Percentiles rank a stretch among this genome's conserved stretches.
phyloP scores from a whole-genome alignment of 2,797 vertebrate genomes.

The Diplodus sargus region DNA sequence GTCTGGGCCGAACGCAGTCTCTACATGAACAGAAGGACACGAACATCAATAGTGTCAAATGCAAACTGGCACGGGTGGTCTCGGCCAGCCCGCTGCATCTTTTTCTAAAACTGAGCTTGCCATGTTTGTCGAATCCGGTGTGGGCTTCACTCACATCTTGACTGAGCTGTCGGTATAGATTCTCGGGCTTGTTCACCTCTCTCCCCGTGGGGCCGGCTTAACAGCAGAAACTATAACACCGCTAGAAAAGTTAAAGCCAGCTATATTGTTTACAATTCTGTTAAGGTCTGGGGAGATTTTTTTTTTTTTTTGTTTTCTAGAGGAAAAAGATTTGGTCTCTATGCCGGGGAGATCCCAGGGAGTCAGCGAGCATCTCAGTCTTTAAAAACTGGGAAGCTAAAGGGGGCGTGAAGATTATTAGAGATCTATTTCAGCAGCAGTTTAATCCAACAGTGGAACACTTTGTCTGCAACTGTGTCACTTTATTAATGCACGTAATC shows the following conservation, averaged over 20 bases:
- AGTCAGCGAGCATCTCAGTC: neutral
- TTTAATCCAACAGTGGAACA: neutral
- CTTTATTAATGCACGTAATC: neutral
- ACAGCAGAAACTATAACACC: neutral
- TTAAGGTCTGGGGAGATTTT: neutral
- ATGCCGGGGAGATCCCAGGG: neutral
- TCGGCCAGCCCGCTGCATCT: neutral
- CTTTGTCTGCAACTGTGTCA: neutral
- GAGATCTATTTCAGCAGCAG: neutral
- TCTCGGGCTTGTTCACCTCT: neutral
- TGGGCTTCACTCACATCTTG: neutral
- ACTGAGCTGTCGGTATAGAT: neutral
- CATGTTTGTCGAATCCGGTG: neutral
- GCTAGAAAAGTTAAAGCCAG: neutral
- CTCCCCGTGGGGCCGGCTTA: neutral
- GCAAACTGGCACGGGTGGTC: constrained; percentile 11
- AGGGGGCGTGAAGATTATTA: neutral
- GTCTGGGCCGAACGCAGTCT: constrained; percentile 23
- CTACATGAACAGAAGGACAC: constrained; percentile 42
- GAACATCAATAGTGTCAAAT: constrained; percentile 43
- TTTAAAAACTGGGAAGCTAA: neutral
- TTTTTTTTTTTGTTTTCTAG: neutral
- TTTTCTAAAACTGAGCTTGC: neutral
- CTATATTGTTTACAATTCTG: neutral
- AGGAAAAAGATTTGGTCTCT: neutral